Evolutionary conservation across 2,113 vertebrate genomes (phyloP), one percentile per base, ranked within the genome.

Genomic region (Donacobius atricapilla): DNA sequence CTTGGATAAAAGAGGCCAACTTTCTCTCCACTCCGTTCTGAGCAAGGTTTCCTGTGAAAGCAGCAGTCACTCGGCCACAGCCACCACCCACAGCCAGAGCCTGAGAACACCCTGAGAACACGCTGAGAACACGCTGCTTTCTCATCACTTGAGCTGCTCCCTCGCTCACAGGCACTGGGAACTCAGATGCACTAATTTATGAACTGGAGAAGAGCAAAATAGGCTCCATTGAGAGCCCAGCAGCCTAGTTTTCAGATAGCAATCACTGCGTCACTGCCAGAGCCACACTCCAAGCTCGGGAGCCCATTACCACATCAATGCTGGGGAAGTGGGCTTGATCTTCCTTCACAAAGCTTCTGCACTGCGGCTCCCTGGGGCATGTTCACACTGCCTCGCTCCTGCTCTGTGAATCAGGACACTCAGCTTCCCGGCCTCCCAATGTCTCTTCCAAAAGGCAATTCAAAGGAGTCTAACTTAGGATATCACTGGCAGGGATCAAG

Each of bases 241-340:
- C n/a, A 87, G 82, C 48, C 35, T 45, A 70, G 60, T 85, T 90
- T 40, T 65, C 88, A 63, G 94, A 95, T 18, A 93, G 92, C 48
- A 5, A 92, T 90, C 95, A 61, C 70, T 56, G 70, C 53, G 47
- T 65, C 95, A 65, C 8, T 37, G 90, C 28, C 45, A 21, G 66
- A 65, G 96, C 88, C 90, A 61, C 85, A 30, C 75, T 83, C 15
- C 64, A 9, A 48, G 78, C 47, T 45, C 28, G 61, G 78, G 61
- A 92, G 63, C 58, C 91, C 86, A 53, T 79, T 50, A 57, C 83
- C 95, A 94, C 95, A 92, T 92, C 96, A 90, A 61, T 95, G 94
- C 22, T 0, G 1, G 79, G 68, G 42, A 80, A 94, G 75, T 45
- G 87, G 88, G 51, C 94, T 88, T 27, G 89, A 84, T 90, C 87